Evolutionary conservation across 2,797 vertebrate genomes (phyloP).

Genomic region (Aythya fuligula): DNA sequence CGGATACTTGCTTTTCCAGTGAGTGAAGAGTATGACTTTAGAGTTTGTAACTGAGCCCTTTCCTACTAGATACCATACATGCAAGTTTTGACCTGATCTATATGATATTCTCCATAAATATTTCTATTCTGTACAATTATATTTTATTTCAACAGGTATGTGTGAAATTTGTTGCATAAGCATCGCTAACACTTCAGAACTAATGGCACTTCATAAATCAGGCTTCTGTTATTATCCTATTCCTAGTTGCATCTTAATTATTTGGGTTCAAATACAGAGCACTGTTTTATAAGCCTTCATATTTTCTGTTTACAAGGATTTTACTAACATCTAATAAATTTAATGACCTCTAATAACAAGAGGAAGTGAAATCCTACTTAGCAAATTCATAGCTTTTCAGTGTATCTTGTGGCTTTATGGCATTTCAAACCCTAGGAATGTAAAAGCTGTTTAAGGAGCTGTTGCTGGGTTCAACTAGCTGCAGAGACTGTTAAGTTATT

Average conservation of each 20-base stretch:
- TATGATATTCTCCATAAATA: constrained; percentile 6
- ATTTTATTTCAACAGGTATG: constrained; percentile 60
- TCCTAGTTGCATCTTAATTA: constrained; percentile 68
- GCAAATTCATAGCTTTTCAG: constrained; percentile 75
- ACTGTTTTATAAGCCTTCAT: constrained; percentile 70
- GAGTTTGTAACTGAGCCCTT: constrained; percentile 9
- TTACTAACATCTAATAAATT: constrained; percentile 72
- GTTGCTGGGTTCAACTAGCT: constrained; percentile 63
- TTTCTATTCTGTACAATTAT: constrained; percentile 58
- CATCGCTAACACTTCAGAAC: constrained; percentile 28
- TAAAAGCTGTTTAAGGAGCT: constrained; percentile 64
- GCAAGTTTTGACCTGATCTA: constrained; percentile 30
- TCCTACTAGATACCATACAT: neutral
- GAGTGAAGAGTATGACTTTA: constrained; percentile 34
- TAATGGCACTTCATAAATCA: constrained; percentile 69
- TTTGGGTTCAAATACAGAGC: constrained; percentile 65
- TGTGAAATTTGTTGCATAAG: constrained; percentile 51
- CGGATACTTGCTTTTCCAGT: constrained; percentile 37
- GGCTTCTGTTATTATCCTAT: constrained; percentile 45
- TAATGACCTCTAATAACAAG: constrained; percentile 75
- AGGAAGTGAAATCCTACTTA: constrained; percentile 74
- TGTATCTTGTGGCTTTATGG: constrained; percentile 69
- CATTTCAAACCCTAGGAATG: constrained; percentile 43
- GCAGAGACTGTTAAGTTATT: constrained; percentile 70
- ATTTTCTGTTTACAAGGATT: constrained; percentile 78